These are phyloP conservation scores for Silurus glanis DNA, from an alignment of 2,113 vertebrate species.

Conservation along the genomic window DNA sequence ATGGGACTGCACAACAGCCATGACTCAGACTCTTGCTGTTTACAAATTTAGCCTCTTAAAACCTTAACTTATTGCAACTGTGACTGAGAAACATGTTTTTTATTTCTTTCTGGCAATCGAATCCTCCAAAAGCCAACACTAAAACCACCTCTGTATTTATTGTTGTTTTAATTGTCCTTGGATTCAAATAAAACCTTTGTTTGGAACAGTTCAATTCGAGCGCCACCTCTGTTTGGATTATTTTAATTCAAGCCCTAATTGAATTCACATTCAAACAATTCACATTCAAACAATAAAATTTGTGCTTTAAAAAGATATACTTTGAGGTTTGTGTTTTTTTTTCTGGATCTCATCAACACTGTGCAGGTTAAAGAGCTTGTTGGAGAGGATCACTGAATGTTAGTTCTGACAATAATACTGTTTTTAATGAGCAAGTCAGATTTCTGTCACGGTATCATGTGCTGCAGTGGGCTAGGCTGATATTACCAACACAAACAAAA, in stretches of 20 bases:
- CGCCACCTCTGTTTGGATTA: constrained; percentile 62
- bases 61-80: constrained; percentile 68
- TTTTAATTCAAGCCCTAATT: constrained; percentile 56
- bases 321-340: background rate
- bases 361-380: constrained; percentile 47
- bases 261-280: constrained; percentile 38
- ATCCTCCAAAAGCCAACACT: constrained; percentile 55
- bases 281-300: constrained; percentile 55
- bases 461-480: background rate
- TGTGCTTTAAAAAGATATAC: constrained; percentile 28
- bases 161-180: constrained; percentile 66
- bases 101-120: constrained; percentile 59
- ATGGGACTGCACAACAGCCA: constrained; percentile 69
- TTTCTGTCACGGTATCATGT: constrained; percentile 39
- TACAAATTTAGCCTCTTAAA: constrained; percentile 69
- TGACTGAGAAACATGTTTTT: constrained; percentile 63
- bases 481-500: constrained; percentile 32
- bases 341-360: constrained; percentile 52
- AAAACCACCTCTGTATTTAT: constrained; percentile 59
- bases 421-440: constrained; percentile 56
- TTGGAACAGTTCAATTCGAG: constrained; percentile 47
- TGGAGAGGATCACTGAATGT: constrained; percentile 29
- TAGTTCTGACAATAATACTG: constrained; percentile 43
- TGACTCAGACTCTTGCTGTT: constrained; percentile 65
- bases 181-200: constrained; percentile 63